Evolutionary conservation across 37 sponge, comb jelly and placozoan genomes (phyloP), one percentile per base, ranked within the genome.

Genomic region (Theonella swinhoei): DNA sequence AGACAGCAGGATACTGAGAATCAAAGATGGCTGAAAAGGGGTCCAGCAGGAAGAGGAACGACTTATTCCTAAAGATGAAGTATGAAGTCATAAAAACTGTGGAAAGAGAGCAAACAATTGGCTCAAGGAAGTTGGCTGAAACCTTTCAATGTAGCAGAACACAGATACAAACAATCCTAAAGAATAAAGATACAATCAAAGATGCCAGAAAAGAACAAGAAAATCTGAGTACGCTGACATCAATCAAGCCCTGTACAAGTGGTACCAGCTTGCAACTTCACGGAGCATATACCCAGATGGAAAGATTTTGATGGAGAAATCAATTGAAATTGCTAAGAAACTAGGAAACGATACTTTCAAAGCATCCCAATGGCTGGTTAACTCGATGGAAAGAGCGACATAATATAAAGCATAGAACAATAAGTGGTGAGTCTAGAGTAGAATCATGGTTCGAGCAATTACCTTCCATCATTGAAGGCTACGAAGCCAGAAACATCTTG

Each of bases 311-410:
- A 38, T 29, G 42, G 89, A 82, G 62, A 75, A 88, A 66, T 83
- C 83, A 37, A 77, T 72, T 30, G 68, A 83, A 76, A 88, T 87
- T 71, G 89, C 77, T 66, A 64, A 38, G 0, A 33, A 58, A 39
- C 74, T 88, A 37, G 60, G 72, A 34, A 30, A 71, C 25, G 74
- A 22, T 70, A 80, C 76, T 59, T 88, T 88, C 76, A 82, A 72
- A 58, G 88, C 81, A 26, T 81, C 77, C n/a, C 22, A 87, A 80
- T 81, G 88, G 88, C 28, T 87, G 88, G 88, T 60, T 86, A 22
- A 73, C 28, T 36, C n/a, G 65, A 70, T 83, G 84, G 84, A 83
- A 83, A 77, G n/a, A 41, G 38, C 39, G 76, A 38, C 42, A 83
- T 37, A 83, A 77, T 40, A 35, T 83, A 33, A 74, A 67, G 43